Evolutionary conservation across 2,888 invertebrate species (phyloP), one percentile per base, ranked within the genome.

Genomic region (Agrypnus murinus): DNA sequence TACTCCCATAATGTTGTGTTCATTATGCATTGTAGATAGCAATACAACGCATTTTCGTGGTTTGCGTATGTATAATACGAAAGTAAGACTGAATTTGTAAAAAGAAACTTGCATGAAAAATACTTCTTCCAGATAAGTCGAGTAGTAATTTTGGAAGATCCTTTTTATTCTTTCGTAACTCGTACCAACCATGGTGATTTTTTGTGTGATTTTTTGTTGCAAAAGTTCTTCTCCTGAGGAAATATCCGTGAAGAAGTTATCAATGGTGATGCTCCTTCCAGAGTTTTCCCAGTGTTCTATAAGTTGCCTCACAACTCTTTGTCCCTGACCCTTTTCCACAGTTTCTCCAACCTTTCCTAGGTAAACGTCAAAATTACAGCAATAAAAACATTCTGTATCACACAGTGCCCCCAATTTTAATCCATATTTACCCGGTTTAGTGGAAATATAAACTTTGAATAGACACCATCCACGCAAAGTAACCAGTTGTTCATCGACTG

Each of bases 1-100:
- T 48, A 14, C 48, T 25, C 48, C 48, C 25, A 15, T 7, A 25
- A 48, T 48, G 17, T n/a, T 25, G 14, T 48, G 48, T 48, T 48
- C 48, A 15, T 14, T 5, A n/a, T 48, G 40, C 40, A 40, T 40
- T 7, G 8, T 40, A 40, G 40, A 40, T n/a, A 40, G n/a, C 12
- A 40, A 40, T 14, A 48, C 48, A 7, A 48, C 48, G 4, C 4
- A 7, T n/a, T 48, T 48, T 48, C 14, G 7, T 25, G 48, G 48
- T 25, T 48, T 48, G 5, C 3, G 17, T 19, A 48, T 48, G 14
- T 48, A 48, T 19, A 15, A 48, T 14, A 48, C 48, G 7, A 48
- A 48, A 7, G 48, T 48, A 19, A 48, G 25, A n/a, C n/a, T 17
- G 7, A 9, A 4, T 48, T 48, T 48, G 19, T 48, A 48, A 48